These are phyloP conservation scores for Platyura marginata DNA, from an alignment of 1,140 invertebrate genomes.

Conservation along the genomic window DNA sequence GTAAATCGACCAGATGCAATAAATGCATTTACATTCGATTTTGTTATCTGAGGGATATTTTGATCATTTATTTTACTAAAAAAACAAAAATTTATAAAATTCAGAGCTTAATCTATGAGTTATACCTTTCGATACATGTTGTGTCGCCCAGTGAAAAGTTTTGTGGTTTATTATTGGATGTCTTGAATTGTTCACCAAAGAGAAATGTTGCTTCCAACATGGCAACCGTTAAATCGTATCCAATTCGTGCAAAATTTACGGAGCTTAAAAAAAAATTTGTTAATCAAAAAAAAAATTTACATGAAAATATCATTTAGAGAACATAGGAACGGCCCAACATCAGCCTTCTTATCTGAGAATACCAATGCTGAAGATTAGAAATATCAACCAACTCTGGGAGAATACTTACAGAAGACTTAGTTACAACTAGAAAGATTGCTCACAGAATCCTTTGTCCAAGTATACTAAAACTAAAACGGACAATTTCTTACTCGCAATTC, in stretches of 20 bases:
- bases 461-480: too few species aligned
- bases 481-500: too few species aligned
- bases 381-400: too few species aligned
- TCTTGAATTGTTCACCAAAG: constrained; percentile 19
- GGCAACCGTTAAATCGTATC: constrained; percentile 17
- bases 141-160: not conserved
- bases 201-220: constrained; percentile 16
- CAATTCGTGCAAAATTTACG: constrained; percentile 22
- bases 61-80: not conserved
- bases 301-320: too few species aligned
- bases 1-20: constrained; percentile 15
- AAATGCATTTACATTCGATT: not conserved
- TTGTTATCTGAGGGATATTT: not conserved
- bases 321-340: too few species aligned
- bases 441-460: too few species aligned
- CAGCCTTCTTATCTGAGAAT: too few species aligned
- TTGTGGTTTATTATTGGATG: not conserved
- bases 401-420: too few species aligned
- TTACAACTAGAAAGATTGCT: too few species aligned
- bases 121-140: constrained; percentile 2
- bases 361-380: too few species aligned
- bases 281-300: not conserved
- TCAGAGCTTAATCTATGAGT: not conserved
- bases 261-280: constrained; percentile 8
- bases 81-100: not conserved